A percentile compares a stretch with the other conserved stretches of the same genome.
Conservation (phyloP, 2,797 vertebrate species). For the Denticeps clupeoides region DNA sequence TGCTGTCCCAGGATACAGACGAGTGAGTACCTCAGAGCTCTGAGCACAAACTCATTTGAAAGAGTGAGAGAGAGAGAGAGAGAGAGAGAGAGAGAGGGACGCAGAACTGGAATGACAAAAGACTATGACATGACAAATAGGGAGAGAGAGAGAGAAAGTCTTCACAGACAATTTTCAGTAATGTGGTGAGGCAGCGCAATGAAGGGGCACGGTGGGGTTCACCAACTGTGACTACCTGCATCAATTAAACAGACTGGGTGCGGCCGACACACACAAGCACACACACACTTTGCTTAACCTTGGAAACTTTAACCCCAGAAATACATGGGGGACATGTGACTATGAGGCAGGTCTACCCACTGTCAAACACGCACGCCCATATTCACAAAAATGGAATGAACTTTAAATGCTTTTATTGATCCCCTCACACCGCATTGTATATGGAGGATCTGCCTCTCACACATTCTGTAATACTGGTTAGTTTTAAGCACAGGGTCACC, state of each 20-base stretch:
- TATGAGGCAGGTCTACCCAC: conserved; percentile 18
- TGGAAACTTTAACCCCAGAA: not conserved
- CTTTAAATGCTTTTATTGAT: no score
- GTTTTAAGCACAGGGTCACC: no score
- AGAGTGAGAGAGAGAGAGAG: conserved; percentile 31
- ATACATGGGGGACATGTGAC: no score
- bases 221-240: conserved; percentile 31
- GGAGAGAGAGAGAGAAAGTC: conserved; percentile 5
- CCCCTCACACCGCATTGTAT: no score
- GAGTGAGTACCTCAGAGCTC: not conserved
- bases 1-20: not conserved
- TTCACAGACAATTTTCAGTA: conserved; percentile 35
- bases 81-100: conserved; percentile 24
- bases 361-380: conserved; percentile 14
- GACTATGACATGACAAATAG: not conserved
- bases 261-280: not conserved
- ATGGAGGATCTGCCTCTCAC: no score
- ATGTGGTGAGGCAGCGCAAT: conserved; percentile 28
- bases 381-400: no score
- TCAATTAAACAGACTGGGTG: conserved; percentile 34
- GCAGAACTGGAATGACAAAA: conserved; percentile 1
- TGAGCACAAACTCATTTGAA: no score
- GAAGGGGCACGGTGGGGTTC: conserved; percentile 25
- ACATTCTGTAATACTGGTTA: no score
- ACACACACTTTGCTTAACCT: not conserved